A percentile compares a stretch with the other conserved stretches of the same genome.
phyloP scores from a whole-genome alignment of 1,140 invertebrate genomes.

The Scaptodrosophila lebanonensis region DNA sequence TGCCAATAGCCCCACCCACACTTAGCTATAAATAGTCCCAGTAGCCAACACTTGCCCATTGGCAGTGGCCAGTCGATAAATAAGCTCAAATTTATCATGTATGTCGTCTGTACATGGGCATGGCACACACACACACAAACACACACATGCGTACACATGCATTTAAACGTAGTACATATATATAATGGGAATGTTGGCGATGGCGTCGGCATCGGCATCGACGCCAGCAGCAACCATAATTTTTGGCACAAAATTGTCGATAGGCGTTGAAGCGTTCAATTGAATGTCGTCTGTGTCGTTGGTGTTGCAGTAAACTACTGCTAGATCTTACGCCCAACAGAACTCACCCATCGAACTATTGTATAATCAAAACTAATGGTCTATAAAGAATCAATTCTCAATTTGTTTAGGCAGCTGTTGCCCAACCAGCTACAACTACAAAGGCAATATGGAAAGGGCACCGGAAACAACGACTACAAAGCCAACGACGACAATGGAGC shows the following conservation, averaged over 20 bases:
- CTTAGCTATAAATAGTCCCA: slow-evolving; percentile 62
- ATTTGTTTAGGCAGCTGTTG: slow-evolving; percentile 75
- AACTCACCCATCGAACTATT: slow-evolving; percentile 41
- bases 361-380: slow-evolving; percentile 76
- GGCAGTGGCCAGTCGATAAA: slow-evolving; percentile 60
- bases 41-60: no score
- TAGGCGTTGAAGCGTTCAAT: slow-evolving; percentile 75
- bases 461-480: slow-evolving; percentile 37
- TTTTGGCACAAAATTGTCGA: slow-evolving; percentile 72
- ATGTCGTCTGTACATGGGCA: slow-evolving; percentile 47
- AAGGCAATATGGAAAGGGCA: no score
- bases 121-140: slow-evolving; percentile 15
- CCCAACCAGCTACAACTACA: no score
- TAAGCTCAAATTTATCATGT: slow-evolving; percentile 72
- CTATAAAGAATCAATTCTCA: slow-evolving; percentile 77
- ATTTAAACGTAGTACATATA: slow-evolving; percentile 60
- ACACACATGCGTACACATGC: slow-evolving; percentile 2
- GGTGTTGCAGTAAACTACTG: slow-evolving; percentile 31
- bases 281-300: slow-evolving; percentile 59
- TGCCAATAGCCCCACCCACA: slow-evolving; percentile 17
- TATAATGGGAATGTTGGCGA: slow-evolving; percentile 56
- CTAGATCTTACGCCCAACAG: slow-evolving; percentile 1
- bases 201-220: slow-evolving; percentile 25
- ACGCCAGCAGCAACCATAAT: slow-evolving; percentile 53
- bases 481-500: not conserved